These are phyloP conservation scores for Lasiurus cinereus DNA, from an alignment of 2,113 vertebrate species.

Conservation along the genomic window DNA sequence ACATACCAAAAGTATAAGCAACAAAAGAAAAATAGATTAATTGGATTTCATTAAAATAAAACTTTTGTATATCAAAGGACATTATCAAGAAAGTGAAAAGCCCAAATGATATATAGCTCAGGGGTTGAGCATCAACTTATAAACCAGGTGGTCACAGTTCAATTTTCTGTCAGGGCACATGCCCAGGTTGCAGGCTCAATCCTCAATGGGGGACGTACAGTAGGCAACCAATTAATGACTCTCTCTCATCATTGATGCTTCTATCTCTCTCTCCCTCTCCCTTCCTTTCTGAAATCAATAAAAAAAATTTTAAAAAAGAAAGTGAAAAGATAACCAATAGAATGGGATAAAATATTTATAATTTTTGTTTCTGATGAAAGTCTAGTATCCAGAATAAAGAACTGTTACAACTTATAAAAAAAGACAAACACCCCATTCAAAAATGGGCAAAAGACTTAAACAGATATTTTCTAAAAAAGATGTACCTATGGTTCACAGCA, in stretches of 20 bases:
- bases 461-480: not conserved
- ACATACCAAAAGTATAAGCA: not conserved
- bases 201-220: no score
- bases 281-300: no score
- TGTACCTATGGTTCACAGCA: not conserved
- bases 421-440: not conserved
- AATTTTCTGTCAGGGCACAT: no score
- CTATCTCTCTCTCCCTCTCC: no score
- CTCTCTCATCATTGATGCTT: no score
- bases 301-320: not conserved
- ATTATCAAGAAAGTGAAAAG: not conserved
- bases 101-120: no score
- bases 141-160: no score
- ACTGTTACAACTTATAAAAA: not conserved
- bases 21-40: not conserved
- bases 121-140: no score
- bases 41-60: not conserved
- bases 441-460: not conserved
- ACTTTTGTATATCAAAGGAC: not conserved
- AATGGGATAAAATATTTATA: not conserved
- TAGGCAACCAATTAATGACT: no score
- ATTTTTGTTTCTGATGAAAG: not conserved
- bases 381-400: not conserved
- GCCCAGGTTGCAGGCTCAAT: no score
- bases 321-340: not conserved